phyloP scores from a whole-genome alignment of 2,888 invertebrate species.

The Troglohyphantes excavatus region DNA sequence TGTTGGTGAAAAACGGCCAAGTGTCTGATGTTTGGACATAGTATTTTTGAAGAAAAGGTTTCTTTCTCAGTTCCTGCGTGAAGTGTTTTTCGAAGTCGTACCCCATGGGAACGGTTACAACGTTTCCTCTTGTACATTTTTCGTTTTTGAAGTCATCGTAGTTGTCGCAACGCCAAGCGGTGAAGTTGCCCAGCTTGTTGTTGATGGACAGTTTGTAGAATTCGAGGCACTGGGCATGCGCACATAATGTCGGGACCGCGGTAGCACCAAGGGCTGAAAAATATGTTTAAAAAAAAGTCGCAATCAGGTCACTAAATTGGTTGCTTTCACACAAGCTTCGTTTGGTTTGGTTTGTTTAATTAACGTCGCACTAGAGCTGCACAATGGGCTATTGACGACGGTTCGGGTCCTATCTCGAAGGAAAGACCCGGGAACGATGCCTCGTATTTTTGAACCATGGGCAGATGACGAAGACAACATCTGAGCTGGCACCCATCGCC shows the following conservation, averaged over 20 bases:
- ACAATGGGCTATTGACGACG: no score
- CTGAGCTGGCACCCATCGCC: no score
- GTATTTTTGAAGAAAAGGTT: neutral
- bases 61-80: neutral
- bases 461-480: no score
- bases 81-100: slow-evolving; percentile 4
- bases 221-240: neutral
- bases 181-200: neutral
- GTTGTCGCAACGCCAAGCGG: neutral
- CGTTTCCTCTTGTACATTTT: neutral
- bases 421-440: no score
- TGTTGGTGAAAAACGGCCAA: slow-evolving; percentile 1
- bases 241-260: neutral
- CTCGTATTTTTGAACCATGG: no score
- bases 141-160: slow-evolving; percentile 12
- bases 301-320: no score
- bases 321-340: no score
- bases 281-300: neutral
- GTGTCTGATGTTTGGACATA: neutral
- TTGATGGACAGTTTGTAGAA: slow-evolving; percentile 36
- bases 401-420: no score
- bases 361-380: no score
- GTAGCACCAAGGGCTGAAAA: neutral
- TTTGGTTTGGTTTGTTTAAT: no score
- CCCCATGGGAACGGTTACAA: neutral